Evolutionary conservation across 2,888 invertebrate genomes (phyloP), one percentile per base, ranked within the genome.

Genomic region (Dasypolia templi): DNA sequence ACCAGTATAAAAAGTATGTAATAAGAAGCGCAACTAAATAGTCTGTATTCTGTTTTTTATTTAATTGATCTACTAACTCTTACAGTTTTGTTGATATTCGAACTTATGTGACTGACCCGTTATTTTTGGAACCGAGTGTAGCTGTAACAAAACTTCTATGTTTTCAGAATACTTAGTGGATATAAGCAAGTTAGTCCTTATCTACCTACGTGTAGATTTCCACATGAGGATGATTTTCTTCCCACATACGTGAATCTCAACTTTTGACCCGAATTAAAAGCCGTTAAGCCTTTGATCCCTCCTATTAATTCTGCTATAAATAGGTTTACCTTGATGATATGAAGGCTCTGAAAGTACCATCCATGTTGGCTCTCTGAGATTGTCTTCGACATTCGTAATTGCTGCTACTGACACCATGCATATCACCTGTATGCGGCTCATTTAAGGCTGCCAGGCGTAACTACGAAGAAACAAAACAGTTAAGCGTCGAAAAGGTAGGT

Each of bases 361-460:
- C 97, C 81, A 99, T 97, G 62, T 99, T 99, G 26, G 99, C 98
- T 85, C 98, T 96, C 81, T 98, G 97, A 1, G 99, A 98, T 95
- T 99, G 98, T 77, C 99, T 97, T 94, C 99, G 98, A 93, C 99
- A 99, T 84, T 98, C 97, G 90, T 98, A 99, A 96, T 99, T 99
- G 32, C 99, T 98, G 59, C 99, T 99, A 78, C 99, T 97, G 51
- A 99, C 98, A 1, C 99, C 99, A 89, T 98, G 98, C 96, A 99
- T 97, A 91, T 99, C 98, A 9, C 99, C 99, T 7, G 97, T 97
- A 91, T 98, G 98, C 0, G 99, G 99, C 91, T 98, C 98, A 94
- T 99, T 99, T 85, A 99, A 95, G 0, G 99, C 99, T 49, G 98
- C 98, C 96, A 99, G 97, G 89, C 99, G 98, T 77, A 99, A 96